Conservation (phyloP, 2,888 invertebrate genomes). For the Tenthredo mesomela region DNA sequence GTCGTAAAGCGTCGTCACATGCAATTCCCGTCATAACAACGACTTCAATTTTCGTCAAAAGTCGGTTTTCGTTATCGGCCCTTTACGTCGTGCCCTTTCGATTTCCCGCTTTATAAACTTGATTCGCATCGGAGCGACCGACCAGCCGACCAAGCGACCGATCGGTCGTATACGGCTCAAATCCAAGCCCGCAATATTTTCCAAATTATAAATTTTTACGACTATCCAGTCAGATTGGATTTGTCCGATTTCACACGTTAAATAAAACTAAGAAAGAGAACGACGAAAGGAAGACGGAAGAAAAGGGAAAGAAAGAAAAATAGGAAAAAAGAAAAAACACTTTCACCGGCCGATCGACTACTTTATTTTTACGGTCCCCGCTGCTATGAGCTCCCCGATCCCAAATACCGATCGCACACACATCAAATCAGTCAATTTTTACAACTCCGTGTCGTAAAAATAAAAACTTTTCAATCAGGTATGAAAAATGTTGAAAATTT, state of each 20-base stretch:
- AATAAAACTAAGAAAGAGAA: slow-evolving; percentile 45
- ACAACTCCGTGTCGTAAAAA: neutral
- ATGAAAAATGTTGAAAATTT: neutral
- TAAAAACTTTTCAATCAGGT: neutral
- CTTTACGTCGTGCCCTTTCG: slow-evolving; percentile 68
- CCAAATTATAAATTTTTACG: slow-evolving; percentile 79
- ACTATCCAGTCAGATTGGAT: slow-evolving; percentile 59
- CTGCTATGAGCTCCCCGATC: neutral
- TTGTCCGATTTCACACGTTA: slow-evolving; percentile 52
- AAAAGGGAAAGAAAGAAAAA: neutral
- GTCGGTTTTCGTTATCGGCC: slow-evolving; percentile 73
- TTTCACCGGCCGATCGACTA: slow-evolving; percentile 2
- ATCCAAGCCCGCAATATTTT: slow-evolving; percentile 70
- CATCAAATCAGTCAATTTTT: slow-evolving; percentile 17
- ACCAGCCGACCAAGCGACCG: slow-evolving; percentile 37
- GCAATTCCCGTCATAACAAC: slow-evolving; percentile 77
- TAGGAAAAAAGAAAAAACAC: neutral
- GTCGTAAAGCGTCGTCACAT: slow-evolving; percentile 73
- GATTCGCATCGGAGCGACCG: slow-evolving; percentile 65
- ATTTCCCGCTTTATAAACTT: slow-evolving; percentile 78
- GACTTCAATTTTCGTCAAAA: slow-evolving; percentile 78
- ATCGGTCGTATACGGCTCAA: slow-evolving; percentile 43
- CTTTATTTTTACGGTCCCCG: slow-evolving; percentile 18
- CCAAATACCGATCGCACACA: neutral
- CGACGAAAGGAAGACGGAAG: neutral